Conservation (phyloP, 2,888 invertebrate genomes). For the Polymixis flavicincta region DNA sequence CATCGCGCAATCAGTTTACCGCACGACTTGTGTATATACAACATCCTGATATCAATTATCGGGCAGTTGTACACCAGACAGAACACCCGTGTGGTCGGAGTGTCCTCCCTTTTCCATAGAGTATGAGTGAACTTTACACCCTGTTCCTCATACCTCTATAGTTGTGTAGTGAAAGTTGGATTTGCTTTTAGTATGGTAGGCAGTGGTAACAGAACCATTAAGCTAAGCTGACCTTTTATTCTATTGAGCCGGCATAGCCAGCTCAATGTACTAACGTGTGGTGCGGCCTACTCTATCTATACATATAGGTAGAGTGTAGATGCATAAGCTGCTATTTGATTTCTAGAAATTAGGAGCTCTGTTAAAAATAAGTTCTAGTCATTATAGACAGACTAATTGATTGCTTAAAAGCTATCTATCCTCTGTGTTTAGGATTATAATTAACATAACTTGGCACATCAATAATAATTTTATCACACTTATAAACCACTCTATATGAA, state of each 20-base stretch:
- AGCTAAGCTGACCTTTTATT: neutral
- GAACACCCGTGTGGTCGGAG: too few species aligned
- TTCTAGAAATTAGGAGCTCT: neutral
- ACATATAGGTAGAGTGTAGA: neutral
- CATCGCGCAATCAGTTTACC: too few species aligned
- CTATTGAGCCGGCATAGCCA: neutral
- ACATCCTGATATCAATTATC: too few species aligned
- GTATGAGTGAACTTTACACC: too few species aligned
- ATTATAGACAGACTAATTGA: neutral
- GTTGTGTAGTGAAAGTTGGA: neutral
- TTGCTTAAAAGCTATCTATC: too few species aligned
- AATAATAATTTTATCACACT: conserved; percentile 1
- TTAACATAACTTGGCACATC: neutral
- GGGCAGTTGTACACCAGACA: too few species aligned
- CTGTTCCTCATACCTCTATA: too few species aligned
- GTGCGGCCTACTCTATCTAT: neutral
- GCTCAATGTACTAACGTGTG: neutral
- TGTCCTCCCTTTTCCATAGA: too few species aligned
- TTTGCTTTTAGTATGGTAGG: neutral
- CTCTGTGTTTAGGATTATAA: neutral
- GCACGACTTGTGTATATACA: too few species aligned
- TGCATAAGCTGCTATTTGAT: neutral
- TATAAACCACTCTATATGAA: conserved; percentile 75
- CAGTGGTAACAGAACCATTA: too few species aligned
- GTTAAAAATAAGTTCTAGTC: neutral